Evolutionary conservation across 1,140 invertebrate genomes (phyloP).

Genomic region (Hycleus cichorii): DNA sequence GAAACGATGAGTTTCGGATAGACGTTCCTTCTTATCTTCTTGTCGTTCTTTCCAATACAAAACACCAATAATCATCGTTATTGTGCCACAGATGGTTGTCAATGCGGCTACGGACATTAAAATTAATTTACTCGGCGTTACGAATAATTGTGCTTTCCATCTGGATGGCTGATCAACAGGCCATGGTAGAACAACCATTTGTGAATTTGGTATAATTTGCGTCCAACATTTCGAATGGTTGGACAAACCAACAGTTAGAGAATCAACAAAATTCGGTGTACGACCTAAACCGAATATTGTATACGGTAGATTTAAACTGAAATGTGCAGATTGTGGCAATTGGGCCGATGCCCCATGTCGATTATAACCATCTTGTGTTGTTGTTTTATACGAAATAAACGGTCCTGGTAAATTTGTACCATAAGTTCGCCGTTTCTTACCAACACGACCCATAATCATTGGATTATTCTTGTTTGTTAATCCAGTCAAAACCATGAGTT

Average conservation of each 20-base stretch:
- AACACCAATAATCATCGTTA: conserved; percentile 75
- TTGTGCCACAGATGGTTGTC: conserved; percentile 77
- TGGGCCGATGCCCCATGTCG: conserved; percentile 75
- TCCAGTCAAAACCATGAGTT: conserved; percentile 88
- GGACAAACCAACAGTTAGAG: conserved; percentile 73
- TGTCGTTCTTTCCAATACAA: conserved; percentile 90
- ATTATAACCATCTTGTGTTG: conserved; percentile 69
- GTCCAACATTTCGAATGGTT: conserved; percentile 67
- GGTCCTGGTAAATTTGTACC: conserved; percentile 66
- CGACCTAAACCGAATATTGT: conserved; percentile 91
- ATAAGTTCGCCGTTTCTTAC: conserved; percentile 70
- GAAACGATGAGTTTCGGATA: conserved; percentile 81
- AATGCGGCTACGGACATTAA: conserved; percentile 85
- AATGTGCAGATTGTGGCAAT: conserved; percentile 86
- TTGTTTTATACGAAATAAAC: conserved; percentile 77
- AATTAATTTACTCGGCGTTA: conserved; percentile 92
- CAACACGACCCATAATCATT: conserved; percentile 59
- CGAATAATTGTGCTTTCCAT: conserved; percentile 92
- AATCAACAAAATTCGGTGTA: conserved; percentile 96
- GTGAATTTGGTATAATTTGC: conserved; percentile 93
- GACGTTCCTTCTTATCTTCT: conserved; percentile 83
- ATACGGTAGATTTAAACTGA: conserved; percentile 87
- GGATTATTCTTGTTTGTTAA: conserved; percentile 63
- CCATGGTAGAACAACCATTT: conserved; percentile 91
- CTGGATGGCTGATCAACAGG: conserved; percentile 66